These are phyloP conservation scores for Rafetus swinhoei DNA, from an alignment of 2,113 vertebrate species.

Conservation along the genomic window DNA sequence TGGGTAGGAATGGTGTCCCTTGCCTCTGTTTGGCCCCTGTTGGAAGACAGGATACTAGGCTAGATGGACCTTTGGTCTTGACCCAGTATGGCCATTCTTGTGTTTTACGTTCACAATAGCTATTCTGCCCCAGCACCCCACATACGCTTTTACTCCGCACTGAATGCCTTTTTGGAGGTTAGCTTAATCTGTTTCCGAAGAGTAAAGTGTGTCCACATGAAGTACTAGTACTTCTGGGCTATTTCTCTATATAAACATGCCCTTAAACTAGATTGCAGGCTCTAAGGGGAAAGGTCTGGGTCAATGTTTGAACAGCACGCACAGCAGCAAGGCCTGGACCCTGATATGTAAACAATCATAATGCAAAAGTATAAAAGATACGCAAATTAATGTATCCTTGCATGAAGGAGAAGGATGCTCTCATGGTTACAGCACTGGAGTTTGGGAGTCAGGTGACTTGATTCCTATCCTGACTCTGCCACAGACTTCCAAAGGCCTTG, in stretches of 20 bases:
- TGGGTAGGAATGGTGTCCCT: too few species aligned
- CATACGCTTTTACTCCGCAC: not conserved
- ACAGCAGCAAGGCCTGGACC: not conserved
- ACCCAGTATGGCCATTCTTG: too few species aligned
- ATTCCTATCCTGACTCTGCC: not conserved
- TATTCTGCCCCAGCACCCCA: not conserved
- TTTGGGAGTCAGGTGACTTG: not conserved
- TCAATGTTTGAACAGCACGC: not conserved
- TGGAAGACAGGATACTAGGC: too few species aligned
- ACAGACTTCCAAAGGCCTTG: not conserved
- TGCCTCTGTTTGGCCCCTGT: too few species aligned
- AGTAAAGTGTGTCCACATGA: not conserved
- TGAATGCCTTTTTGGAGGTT: not conserved
- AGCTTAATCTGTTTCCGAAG: not conserved
- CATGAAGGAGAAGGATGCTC: not conserved
- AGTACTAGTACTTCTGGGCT: not conserved
- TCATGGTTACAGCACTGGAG: not conserved
- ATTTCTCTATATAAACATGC: not conserved
- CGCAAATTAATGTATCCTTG: not conserved
- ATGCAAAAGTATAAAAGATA: not conserved
- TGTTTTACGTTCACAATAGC: too few species aligned
- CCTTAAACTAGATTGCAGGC: not conserved
- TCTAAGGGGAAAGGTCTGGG: not conserved
- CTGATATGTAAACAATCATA: not conserved
- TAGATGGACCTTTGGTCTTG: too few species aligned